Evolutionary conservation across 2,113 vertebrate species (phyloP), one percentile per base, ranked within the genome.

Genomic region (Paralichthys olivaceus): DNA sequence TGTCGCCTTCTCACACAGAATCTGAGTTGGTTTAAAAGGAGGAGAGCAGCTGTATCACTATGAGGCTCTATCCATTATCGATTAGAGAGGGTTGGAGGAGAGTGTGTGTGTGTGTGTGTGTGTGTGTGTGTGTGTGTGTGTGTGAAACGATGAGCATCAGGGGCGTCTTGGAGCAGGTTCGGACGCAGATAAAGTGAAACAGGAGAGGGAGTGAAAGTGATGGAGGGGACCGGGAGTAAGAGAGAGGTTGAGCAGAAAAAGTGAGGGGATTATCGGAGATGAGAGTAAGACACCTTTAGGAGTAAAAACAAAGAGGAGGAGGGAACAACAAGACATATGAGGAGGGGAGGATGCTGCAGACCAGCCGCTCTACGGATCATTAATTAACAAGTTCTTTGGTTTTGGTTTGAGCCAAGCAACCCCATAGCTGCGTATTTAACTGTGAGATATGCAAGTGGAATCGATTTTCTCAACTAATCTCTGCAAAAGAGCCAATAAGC

Each of bases 61-160:
- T 75, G 75, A 75, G 75, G 80, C 77, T 70, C 62, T 57, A 85
- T 87, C 61, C 47, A 84, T 83, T 85, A 87, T 87, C 85, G 72
- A 90, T 87, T 70, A 80, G 51, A 73, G 56, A 77, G 67, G 62
- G 67, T 15, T 20, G 34, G 22, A 40, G 28, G 61, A 26, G 71
- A 12, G 14, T 11, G 51, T 4, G 29, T 9, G 47, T 6, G 28
- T 20, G 70, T 9, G 29, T 22, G 65, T 3, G 22, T 20, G 51
- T 62, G 47, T 20, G 14, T 54, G 11, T 22, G 26, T 43, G 5
- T 32, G 34, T 32, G 34, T 26, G 45, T 22, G 32, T 4, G 43
- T 4, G 32, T 32, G 7, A 58, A 62, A 40, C 47, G 40, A 69
- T 69, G 26, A 34, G 57, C 65, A 40, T 4, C 1, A 40, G 47